These are phyloP conservation scores for Phataginus tricuspis DNA, from an alignment of 2,797 vertebrate species.

Conservation along the genomic window DNA sequence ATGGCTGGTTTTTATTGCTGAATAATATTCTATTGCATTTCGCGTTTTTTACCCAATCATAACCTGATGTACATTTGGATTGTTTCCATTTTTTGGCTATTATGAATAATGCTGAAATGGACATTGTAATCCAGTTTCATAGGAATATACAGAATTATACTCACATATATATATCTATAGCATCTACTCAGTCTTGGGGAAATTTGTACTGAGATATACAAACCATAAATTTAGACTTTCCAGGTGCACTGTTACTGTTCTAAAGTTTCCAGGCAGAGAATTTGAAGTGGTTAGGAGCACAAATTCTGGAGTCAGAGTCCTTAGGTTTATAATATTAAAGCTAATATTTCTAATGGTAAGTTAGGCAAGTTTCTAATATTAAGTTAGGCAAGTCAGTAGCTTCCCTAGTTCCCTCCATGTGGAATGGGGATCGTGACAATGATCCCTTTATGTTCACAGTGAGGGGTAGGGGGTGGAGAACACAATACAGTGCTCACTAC, in stretches of 20 bases:
- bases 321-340: background rate
- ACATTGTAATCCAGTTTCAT: background rate
- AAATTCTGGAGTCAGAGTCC: background rate
- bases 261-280: background rate
- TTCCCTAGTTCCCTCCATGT: background rate
- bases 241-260: background rate
- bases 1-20: background rate
- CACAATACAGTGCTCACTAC: background rate
- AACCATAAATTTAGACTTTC: background rate
- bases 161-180: background rate
- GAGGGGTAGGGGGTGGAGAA: background rate
- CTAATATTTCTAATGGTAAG: background rate
- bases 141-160: background rate
- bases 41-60: background rate
- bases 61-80: background rate
- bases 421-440: background rate
- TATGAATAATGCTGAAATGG: background rate
- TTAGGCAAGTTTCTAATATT: background rate
- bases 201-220: background rate
- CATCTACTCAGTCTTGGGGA: background rate
- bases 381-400: background rate
- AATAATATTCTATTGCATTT: background rate
- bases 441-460: background rate
- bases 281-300: background rate
- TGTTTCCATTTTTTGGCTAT: background rate